A percentile compares a stretch with the other conserved stretches of the same genome.
Evolutionary conservation across 2,888 invertebrate species (phyloP).

Genomic region (Melanostoma mellinum): DNA sequence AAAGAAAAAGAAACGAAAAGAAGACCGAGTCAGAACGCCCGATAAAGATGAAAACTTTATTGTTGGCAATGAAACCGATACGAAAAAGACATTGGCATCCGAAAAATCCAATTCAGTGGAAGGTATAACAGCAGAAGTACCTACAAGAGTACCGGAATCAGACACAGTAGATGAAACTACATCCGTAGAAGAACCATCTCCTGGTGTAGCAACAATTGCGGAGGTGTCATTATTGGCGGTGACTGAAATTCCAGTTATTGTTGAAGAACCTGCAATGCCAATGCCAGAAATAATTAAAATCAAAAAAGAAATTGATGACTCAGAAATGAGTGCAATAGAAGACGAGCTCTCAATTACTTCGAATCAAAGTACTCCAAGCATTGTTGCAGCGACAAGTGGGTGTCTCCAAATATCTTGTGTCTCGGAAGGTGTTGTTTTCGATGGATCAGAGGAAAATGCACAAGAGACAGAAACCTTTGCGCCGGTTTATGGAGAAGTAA

Average conservation of each 20-base stretch:
- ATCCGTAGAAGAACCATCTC: conserved; percentile 7
- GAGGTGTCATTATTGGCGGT: not conserved
- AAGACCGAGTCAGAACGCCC: conserved; percentile 64
- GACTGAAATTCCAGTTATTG: not conserved
- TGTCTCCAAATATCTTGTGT: conserved; percentile 75
- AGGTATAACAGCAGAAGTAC: not conserved
- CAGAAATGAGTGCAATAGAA: conserved; percentile 64
- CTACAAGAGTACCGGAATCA: too few species aligned
- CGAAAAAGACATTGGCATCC: too few species aligned
- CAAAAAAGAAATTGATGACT: conserved; percentile 76
- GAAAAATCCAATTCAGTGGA: too few species aligned
- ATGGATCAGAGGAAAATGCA: conserved; percentile 33
- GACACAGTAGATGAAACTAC: not conserved
- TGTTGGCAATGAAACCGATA: not conserved
- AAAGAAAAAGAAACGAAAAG: conserved; percentile 79
- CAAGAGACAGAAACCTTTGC: not conserved
- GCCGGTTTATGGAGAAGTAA: not conserved
- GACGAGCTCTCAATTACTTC: conserved; percentile 25
- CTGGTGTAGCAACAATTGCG: not conserved
- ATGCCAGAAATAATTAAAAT: conserved; percentile 74
- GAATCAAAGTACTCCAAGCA: conserved; percentile 47
- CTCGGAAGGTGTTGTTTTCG: conserved; percentile 75
- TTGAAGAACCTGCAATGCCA: conserved; percentile 42
- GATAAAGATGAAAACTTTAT: conserved; percentile 69
- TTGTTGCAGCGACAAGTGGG: conserved; percentile 62